phyloP scores from a whole-genome alignment of 2,797 vertebrate genomes.

The Malurus splendens region DNA sequence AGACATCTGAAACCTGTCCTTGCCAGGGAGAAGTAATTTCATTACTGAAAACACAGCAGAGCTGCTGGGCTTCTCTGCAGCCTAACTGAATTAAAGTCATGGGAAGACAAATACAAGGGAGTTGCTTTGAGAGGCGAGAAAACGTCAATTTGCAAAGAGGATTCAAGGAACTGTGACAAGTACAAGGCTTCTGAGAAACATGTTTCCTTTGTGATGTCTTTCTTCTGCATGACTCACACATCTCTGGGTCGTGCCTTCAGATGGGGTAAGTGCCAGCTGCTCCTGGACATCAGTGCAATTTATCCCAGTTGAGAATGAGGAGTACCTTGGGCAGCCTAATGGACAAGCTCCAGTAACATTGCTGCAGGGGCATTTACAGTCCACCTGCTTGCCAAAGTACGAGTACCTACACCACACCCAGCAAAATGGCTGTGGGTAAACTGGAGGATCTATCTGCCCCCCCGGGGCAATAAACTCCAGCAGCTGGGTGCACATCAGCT shows the following conservation, averaged over 20 bases:
- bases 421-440: background rate
- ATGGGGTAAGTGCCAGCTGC: background rate
- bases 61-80: slow-evolving; percentile 48
- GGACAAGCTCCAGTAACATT: background rate
- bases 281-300: background rate
- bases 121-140: slow-evolving; percentile 32
- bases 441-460: background rate
- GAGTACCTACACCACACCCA: background rate
- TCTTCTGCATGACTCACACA: background rate
- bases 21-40: slow-evolving; percentile 51
- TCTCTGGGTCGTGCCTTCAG: background rate
- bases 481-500: background rate
- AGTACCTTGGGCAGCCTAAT: background rate
- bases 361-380: background rate
- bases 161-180: slow-evolving; percentile 29
- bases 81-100: slow-evolving; percentile 56
- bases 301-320: background rate
- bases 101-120: slow-evolving; percentile 34
- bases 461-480: background rate
- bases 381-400: background rate
- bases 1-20: slow-evolving; percentile 59
- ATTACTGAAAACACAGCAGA: slow-evolving; percentile 59
- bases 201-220: background rate
- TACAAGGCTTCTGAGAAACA: background rate
- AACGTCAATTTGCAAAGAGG: background rate